These are phyloP conservation scores for Enhydra lutris DNA, from an alignment of 2,113 vertebrate species.

Conservation along the genomic window DNA sequence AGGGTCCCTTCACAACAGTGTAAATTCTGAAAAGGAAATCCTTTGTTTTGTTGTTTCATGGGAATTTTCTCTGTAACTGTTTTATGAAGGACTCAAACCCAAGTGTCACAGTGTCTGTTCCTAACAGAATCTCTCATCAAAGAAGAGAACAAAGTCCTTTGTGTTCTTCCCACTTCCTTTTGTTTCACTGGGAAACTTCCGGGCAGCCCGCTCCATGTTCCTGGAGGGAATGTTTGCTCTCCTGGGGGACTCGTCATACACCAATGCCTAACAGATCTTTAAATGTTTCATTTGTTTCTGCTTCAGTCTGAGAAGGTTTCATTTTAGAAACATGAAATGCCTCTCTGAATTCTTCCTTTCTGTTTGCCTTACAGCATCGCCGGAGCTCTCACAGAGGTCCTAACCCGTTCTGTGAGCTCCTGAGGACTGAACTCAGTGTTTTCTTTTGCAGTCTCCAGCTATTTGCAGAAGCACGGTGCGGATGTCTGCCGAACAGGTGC, in stretches of 20 bases:
- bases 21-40: background rate
- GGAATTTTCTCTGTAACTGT: background rate
- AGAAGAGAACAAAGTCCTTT: background rate
- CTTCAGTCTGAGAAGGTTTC: background rate
- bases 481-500: slow-evolving; percentile 20
- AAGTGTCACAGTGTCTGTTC: background rate
- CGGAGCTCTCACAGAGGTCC: accelerated
- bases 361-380: accelerated
- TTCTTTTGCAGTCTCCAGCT: slow-evolving; percentile 57
- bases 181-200: accelerated
- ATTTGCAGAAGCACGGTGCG: slow-evolving; percentile 76
- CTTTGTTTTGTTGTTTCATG: background rate
- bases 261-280: accelerated
- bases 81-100: background rate
- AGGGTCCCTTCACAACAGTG: accelerated
- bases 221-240: accelerated
- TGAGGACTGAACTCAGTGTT: accelerated
- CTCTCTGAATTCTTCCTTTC: background rate
- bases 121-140: background rate
- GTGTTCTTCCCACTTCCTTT: background rate
- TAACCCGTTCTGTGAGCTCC: accelerated
- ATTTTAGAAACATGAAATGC: background rate
- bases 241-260: accelerated
- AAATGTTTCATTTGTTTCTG: background rate
- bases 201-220: accelerated